Conservation (phyloP, 2,888 invertebrate species). For the Acanthosepion esculentum region DNA sequence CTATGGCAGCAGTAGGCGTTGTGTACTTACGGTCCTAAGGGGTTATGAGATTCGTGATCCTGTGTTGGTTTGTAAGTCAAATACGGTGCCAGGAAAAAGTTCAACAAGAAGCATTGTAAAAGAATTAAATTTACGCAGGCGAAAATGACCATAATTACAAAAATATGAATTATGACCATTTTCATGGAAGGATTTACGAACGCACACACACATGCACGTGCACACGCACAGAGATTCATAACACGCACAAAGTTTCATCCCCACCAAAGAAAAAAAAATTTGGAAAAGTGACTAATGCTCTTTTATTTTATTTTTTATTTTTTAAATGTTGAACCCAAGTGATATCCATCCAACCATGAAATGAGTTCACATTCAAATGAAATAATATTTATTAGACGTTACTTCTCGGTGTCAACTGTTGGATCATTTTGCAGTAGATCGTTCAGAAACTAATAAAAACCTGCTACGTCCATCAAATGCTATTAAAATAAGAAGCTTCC, state of each 20-base stretch:
- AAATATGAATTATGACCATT: background rate
- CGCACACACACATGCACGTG: background rate
- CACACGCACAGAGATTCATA: background rate
- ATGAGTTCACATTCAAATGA: background rate
- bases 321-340: background rate
- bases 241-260: background rate
- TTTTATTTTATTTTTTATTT: too few relatives aligned
- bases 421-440: background rate
- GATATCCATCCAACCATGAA: background rate
- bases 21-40: too few relatives aligned
- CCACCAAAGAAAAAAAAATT: too few relatives aligned
- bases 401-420: background rate
- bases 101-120: too few relatives aligned
- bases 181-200: background rate
- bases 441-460: background rate
- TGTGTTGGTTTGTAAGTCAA: background rate
- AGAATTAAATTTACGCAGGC: background rate
- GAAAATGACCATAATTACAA: constrained; percentile 7
- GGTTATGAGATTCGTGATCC: too few relatives aligned
- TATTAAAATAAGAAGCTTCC: background rate
- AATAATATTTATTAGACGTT: background rate
- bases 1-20: too few relatives aligned
- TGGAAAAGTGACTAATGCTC: background rate
- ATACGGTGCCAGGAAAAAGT: background rate
- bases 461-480: background rate